These are phyloP conservation scores for Hippocampus comes DNA, from an alignment of 2,113 vertebrate species.

Conservation along the genomic window DNA sequence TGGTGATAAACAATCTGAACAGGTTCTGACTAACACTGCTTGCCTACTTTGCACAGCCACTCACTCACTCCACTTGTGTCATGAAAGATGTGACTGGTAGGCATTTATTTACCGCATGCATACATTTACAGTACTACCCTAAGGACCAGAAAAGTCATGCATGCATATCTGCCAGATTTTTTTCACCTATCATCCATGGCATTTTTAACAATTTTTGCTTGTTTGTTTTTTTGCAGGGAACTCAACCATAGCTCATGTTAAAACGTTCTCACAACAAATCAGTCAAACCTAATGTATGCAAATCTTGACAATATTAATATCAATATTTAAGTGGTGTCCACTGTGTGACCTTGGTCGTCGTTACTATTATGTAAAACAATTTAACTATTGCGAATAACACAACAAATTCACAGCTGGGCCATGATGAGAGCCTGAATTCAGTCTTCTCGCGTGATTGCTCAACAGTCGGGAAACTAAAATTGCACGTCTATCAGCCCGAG, in stretches of 20 bases:
- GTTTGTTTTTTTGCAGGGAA: conserved; percentile 27
- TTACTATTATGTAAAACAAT: background rate
- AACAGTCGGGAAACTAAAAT: conserved; percentile 20
- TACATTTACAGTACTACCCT: background rate
- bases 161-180: background rate
- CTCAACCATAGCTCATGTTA: conserved; percentile 32
- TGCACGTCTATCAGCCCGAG: conserved; percentile 6
- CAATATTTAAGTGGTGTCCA: conserved; percentile 18
- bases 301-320: conserved; percentile 28
- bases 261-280: conserved; percentile 28
- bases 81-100: background rate
- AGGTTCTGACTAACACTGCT: background rate
- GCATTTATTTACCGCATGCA: background rate
- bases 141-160: background rate
- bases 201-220: background rate
- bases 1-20: background rate
- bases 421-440: background rate
- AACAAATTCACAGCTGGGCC: conserved; percentile 8
- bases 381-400: conserved; percentile 17
- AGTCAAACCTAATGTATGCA: conserved; percentile 2
- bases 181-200: background rate
- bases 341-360: conserved; percentile 17
- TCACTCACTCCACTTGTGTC: background rate
- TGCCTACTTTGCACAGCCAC: background rate
- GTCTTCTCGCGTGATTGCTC: conserved; percentile 21